Conservation (phyloP, 2,797 vertebrate genomes). For the Pachyuromys duprasi region DNA sequence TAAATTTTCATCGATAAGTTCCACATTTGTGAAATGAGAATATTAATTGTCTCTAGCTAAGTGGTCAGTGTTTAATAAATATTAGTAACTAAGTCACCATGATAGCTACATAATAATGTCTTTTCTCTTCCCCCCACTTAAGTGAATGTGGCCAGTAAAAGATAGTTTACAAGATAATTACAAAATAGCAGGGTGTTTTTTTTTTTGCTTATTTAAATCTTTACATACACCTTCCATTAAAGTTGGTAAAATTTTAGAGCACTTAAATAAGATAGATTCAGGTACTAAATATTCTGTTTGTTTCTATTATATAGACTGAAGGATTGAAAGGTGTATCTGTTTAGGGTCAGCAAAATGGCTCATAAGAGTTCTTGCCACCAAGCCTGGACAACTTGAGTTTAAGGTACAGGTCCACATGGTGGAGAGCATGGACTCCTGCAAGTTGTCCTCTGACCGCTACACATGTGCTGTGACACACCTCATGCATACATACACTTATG, state of each 20-base stretch:
- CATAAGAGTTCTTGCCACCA: neutral
- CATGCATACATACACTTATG: too few species aligned
- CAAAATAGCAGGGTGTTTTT: conserved; percentile 7
- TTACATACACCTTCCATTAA: conserved; percentile 15
- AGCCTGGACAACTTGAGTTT: neutral
- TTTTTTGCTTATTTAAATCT: conserved; percentile 46
- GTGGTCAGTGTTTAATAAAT: neutral
- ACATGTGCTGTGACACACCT: neutral
- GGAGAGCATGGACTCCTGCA: neutral
- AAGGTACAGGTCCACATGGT: neutral
- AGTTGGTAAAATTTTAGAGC: neutral
- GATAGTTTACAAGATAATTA: neutral
- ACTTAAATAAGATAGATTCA: neutral
- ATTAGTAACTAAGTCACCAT: neutral
- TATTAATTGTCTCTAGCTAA: conserved; percentile 12
- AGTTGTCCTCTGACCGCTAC: neutral
- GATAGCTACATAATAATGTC: conserved; percentile 7
- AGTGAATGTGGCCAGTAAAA: neutral
- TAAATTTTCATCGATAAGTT: neutral
- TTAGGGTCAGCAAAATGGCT: neutral
- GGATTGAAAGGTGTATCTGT: neutral
- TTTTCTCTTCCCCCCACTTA: neutral
- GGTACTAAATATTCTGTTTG: neutral
- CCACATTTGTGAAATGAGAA: conserved; percentile 13
- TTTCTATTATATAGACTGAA: conserved; percentile 6